Conservation (phyloP, 2,888 invertebrate genomes). For the Pteria penguin region DNA sequence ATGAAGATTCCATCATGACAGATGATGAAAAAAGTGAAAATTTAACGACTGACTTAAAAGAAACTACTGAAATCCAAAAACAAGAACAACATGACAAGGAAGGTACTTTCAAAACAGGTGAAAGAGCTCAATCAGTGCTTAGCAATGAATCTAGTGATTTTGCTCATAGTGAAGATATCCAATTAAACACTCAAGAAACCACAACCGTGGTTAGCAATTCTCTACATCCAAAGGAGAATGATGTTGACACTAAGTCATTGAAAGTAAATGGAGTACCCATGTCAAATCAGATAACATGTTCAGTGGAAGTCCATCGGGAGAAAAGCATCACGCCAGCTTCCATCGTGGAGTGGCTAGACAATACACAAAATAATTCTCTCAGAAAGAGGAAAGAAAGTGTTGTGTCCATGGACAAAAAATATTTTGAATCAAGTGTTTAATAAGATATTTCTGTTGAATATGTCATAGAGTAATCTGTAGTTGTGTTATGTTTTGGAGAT, state of each 20-base stretch:
- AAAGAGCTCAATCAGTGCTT: background rate
- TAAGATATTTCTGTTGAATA: too few species aligned
- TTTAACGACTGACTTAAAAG: background rate
- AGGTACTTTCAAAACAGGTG: background rate
- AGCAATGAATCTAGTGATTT: constrained; percentile 2
- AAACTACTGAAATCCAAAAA: background rate
- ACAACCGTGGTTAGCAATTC: background rate
- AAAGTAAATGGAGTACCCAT: constrained; percentile 50
- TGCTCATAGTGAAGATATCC: constrained; percentile 1
- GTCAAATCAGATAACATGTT: constrained; percentile 71
- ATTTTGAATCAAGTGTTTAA: constrained; percentile 32
- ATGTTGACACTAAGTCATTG: background rate
- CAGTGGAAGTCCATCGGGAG: constrained; percentile 73
- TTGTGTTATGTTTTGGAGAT: too few species aligned
- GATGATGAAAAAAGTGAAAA: background rate
- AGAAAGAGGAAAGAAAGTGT: constrained; percentile 37
- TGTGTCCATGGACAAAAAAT: constrained; percentile 6
- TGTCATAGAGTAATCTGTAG: too few species aligned
- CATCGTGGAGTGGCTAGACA: constrained; percentile 35
- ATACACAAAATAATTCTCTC: background rate
- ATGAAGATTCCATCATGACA: background rate
- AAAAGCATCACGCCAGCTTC: constrained; percentile 62
- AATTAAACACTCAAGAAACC: background rate
- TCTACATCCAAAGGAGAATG: background rate
- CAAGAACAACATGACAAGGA: background rate